A percentile compares a stretch with the other conserved stretches of the same genome.
Evolutionary conservation across 2,888 invertebrate species (phyloP).

Genomic region (Zonitis immaculata): DNA sequence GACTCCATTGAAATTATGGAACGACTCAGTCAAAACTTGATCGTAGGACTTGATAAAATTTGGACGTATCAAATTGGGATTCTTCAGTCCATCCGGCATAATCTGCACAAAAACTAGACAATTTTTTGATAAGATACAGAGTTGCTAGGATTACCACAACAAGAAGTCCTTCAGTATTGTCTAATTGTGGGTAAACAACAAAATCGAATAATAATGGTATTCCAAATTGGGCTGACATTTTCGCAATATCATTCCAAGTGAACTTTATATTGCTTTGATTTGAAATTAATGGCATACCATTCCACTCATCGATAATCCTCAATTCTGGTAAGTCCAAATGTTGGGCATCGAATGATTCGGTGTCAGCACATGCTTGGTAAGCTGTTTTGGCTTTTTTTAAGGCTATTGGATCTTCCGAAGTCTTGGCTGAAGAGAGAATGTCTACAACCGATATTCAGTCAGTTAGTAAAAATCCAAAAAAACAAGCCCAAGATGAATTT

Average conservation of each 20-base stretch:
- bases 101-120: slow-evolving; percentile 13
- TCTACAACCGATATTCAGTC: slow-evolving; percentile 24
- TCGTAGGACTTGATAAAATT: slow-evolving; percentile 22
- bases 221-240: slow-evolving; percentile 42
- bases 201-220: slow-evolving; percentile 43
- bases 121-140: background rate
- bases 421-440: slow-evolving; percentile 32
- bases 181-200: slow-evolving; percentile 15
- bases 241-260: slow-evolving; percentile 41
- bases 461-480: too few species aligned
- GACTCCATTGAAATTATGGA: slow-evolving; percentile 19
- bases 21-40: slow-evolving; percentile 27
- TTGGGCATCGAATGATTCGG: slow-evolving; percentile 13
- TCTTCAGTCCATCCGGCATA: slow-evolving; percentile 21
- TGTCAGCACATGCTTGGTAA: slow-evolving; percentile 40
- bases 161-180: background rate
- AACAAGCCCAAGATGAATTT: too few species aligned
- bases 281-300: slow-evolving; percentile 41
- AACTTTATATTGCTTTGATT: slow-evolving; percentile 16
- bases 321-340: slow-evolving; percentile 34
- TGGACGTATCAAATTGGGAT: slow-evolving; percentile 28
- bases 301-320: slow-evolving; percentile 35
- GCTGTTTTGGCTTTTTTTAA: slow-evolving; percentile 44
- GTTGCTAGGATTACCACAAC: background rate
- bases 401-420: slow-evolving; percentile 35